A percentile compares a stretch with the other conserved stretches of the same genome.
phyloP scores from a whole-genome alignment of 1,140 invertebrate species.

The Ladona fulva region DNA sequence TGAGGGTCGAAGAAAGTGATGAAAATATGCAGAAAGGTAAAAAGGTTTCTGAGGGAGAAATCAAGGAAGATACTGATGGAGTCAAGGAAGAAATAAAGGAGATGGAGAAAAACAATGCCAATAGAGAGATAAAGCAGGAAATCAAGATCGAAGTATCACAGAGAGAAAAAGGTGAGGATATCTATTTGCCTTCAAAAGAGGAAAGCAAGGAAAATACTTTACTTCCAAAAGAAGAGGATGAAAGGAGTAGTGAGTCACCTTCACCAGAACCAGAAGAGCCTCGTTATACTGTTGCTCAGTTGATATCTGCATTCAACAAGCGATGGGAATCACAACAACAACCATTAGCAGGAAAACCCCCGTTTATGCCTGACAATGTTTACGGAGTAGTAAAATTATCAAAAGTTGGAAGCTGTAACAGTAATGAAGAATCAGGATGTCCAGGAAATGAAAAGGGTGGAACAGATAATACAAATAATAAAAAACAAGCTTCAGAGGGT shows the following conservation, averaged over 20 bases:
- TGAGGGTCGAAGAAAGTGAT: not conserved
- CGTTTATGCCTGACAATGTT: not conserved
- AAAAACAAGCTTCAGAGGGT: not conserved
- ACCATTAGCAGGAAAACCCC: slow-evolving; percentile 6
- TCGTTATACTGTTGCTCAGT: slow-evolving; percentile 42
- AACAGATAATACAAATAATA: not conserved
- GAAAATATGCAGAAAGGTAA: not conserved
- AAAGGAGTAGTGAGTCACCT: not conserved
- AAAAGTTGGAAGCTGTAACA: not conserved
- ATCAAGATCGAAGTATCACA: not conserved
- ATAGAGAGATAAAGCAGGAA: not conserved
- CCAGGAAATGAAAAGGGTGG: not conserved
- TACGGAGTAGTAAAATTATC: not conserved
- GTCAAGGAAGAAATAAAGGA: not conserved
- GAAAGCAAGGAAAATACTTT: not conserved
- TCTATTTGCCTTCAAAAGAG: not conserved
- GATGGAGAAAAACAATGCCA: not conserved
- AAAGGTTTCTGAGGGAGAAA: no score
- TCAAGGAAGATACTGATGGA: not conserved
- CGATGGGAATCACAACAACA: not conserved
- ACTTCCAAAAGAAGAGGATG: not conserved
- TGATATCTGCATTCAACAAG: slow-evolving; percentile 44
- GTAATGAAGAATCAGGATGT: not conserved
- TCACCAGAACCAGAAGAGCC: slow-evolving; percentile 35
- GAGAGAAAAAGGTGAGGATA: not conserved